Conservation (phyloP, 2,888 invertebrate genomes). For the Osedax fenrisi region DNA sequence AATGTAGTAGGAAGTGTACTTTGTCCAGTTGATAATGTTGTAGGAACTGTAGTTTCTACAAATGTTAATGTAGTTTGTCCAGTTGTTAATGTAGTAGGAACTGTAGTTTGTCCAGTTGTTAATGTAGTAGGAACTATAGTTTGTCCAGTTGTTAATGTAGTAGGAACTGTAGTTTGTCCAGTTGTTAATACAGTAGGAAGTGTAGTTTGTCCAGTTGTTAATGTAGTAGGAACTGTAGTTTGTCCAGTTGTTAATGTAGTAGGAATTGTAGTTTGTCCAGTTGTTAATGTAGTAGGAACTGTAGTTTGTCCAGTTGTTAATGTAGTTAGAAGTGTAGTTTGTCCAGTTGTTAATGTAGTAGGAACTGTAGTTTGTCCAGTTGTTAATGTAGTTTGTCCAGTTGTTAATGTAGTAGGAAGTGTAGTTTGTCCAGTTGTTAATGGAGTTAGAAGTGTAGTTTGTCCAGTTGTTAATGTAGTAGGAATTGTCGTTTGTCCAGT, state of each 20-base stretch:
- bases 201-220: not conserved
- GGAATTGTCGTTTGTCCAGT: not conserved
- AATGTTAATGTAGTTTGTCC: not conserved
- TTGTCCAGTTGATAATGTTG: too few species aligned
- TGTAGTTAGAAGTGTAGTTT: not conserved
- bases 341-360: not conserved
- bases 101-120: not conserved
- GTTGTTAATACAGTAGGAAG: not conserved
- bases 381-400: not conserved
- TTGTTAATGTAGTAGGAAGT: not conserved
- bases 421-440: not conserved
- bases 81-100: not conserved
- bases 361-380: not conserved
- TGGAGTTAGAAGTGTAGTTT: not conserved
- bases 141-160: not conserved
- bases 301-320: not conserved
- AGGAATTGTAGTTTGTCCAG: not conserved
- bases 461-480: not conserved
- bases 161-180: not conserved
- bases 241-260: not conserved
- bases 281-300: not conserved
- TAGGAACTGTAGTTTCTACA: not conserved
- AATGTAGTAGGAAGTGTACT: not conserved
- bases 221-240: not conserved
- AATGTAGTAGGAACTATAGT: not conserved